A percentile compares a stretch with the other conserved stretches of the same genome.
Conservation (phyloP, 2,888 invertebrate species). For the Agonopterix arenella region DNA sequence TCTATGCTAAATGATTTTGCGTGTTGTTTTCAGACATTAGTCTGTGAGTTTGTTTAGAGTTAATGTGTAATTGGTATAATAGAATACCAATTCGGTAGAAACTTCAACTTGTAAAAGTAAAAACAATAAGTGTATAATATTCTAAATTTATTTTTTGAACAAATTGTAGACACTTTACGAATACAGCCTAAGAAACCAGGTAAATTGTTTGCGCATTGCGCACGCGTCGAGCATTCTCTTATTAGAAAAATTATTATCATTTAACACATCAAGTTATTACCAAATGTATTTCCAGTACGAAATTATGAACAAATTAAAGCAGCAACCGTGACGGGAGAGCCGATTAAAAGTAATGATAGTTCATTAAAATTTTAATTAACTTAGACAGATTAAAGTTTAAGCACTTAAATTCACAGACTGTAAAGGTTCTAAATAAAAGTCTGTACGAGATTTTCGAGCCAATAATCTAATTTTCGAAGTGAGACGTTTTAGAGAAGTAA, state of each 20-base stretch:
- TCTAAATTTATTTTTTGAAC: no score
- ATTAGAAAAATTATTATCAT: conserved; percentile 24
- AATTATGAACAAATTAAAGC: conserved; percentile 41
- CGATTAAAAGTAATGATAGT: conserved; percentile 46
- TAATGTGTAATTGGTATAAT: not conserved
- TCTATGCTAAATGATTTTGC: not conserved
- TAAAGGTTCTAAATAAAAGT: conserved; percentile 3
- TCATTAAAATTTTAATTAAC: conserved; percentile 54
- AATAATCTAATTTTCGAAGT: not conserved
- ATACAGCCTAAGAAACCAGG: not conserved
- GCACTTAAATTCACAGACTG: conserved; percentile 8
- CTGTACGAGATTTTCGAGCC: not conserved
- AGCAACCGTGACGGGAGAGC: conserved; percentile 45
- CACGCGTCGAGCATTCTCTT: conserved; percentile 1
- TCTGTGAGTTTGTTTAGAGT: not conserved
- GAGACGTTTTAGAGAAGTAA: not conserved
- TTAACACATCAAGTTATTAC: conserved; percentile 21
- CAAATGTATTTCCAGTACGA: conserved; percentile 26
- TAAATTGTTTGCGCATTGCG: conserved; percentile 1
- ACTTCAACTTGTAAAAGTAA: no score
- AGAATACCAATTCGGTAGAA: not conserved
- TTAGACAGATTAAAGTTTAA: conserved; percentile 26
- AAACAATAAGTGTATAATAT: no score
- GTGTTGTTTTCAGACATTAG: not conserved
- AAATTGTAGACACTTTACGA: no score